These are phyloP conservation scores for Smutsia gigantea DNA, from an alignment of 2,797 vertebrate genomes.

Conservation along the genomic window DNA sequence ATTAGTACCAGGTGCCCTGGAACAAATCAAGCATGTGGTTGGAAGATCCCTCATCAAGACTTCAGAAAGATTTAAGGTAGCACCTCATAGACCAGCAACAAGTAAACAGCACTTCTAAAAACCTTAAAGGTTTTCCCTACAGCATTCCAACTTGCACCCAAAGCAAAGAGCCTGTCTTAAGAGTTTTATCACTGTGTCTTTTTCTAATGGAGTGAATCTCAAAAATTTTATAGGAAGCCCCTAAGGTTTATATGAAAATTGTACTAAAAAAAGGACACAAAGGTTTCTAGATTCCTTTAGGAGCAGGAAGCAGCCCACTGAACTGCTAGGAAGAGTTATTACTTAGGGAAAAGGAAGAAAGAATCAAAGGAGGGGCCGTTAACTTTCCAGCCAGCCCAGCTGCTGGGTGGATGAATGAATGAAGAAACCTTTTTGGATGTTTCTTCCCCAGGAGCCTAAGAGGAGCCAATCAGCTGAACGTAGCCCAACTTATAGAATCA, in stretches of 20 bases:
- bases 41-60: background rate
- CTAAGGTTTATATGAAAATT: background rate
- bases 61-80: background rate
- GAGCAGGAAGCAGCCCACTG: background rate
- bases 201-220: background rate
- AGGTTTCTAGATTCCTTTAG: background rate
- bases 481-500: background rate
- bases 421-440: background rate
- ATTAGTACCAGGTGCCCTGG: background rate
- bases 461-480: background rate
- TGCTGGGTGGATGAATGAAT: background rate
- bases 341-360: background rate
- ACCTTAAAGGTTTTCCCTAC: background rate
- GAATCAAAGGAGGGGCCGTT: background rate
- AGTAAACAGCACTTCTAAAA: background rate
- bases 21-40: background rate
- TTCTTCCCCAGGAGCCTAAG: background rate
- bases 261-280: background rate
- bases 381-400: background rate
- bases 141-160: background rate
- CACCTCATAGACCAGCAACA: background rate
- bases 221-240: background rate
- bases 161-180: background rate
- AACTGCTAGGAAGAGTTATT: background rate
- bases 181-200: background rate